Percentiles rank a stretch among this genome's conserved stretches.
phyloP scores from a whole-genome alignment of 2,888 invertebrate species.

The Heteropelma amictum region DNA sequence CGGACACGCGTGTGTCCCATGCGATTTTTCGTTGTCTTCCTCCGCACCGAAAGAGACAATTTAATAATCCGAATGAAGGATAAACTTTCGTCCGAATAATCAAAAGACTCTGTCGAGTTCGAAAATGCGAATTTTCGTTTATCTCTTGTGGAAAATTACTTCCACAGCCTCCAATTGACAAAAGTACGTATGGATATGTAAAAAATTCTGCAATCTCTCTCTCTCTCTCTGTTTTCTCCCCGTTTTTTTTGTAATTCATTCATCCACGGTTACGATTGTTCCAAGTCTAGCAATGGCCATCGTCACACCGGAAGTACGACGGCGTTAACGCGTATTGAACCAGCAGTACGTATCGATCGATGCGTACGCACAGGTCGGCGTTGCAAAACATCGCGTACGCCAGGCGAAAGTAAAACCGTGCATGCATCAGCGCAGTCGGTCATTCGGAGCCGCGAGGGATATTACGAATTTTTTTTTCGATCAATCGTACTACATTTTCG shows the following conservation, averaged over 20 bases:
- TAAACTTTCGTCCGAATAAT: too few relatives aligned
- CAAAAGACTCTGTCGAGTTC: too few relatives aligned
- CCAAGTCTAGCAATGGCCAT: slow-evolving; percentile 49
- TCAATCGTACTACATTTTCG: too few relatives aligned
- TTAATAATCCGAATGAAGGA: too few relatives aligned
- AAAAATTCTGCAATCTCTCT: too few relatives aligned
- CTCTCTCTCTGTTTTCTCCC: not conserved
- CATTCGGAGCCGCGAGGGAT: not conserved
- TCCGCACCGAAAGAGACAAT: too few relatives aligned
- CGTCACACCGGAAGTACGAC: slow-evolving; percentile 52
- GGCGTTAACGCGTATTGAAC: slow-evolving; percentile 40
- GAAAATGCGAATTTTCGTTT: too few relatives aligned
- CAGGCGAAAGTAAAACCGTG: slow-evolving; percentile 11
- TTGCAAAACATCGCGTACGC: slow-evolving; percentile 23
- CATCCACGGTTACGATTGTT: slow-evolving; percentile 46
- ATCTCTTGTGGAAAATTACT: too few relatives aligned
- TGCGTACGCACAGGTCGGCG: not conserved
- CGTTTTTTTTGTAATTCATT: not conserved
- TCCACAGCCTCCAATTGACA: slow-evolving; percentile 1
- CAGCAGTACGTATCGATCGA: slow-evolving; percentile 9
- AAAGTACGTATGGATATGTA: too few relatives aligned
- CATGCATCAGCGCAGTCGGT: too few relatives aligned
- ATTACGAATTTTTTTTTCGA: not conserved
- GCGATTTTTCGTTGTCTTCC: not conserved
- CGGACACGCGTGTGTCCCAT: slow-evolving; percentile 6